Evolutionary conservation across 2,113 vertebrate genomes (phyloP).

Genomic region (Cervus canadensis): DNA sequence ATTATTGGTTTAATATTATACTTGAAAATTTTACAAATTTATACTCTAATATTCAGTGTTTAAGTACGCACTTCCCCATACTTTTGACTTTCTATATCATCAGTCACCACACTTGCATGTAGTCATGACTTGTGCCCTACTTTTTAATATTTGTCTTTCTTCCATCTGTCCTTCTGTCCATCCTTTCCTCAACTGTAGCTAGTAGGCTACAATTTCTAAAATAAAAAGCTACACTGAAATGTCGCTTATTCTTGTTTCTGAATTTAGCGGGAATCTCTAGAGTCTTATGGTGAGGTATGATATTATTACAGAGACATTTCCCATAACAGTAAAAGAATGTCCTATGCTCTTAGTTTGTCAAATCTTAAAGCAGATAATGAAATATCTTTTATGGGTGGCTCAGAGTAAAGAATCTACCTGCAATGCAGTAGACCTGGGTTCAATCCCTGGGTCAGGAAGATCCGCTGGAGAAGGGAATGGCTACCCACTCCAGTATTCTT

Average conservation of each 20-base stretch:
- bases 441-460: neutral
- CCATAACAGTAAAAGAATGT: neutral
- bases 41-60: neutral
- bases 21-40: neutral
- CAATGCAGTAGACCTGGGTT: neutral
- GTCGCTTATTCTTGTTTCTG: neutral
- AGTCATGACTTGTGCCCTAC: neutral
- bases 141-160: neutral
- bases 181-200: neutral
- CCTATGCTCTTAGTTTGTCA: neutral
- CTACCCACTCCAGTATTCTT: neutral
- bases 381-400: neutral
- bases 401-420: neutral
- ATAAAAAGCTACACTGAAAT: neutral
- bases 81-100: neutral
- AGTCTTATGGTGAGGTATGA: neutral
- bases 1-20: neutral
- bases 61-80: neutral
- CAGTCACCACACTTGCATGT: neutral
- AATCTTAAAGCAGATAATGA: neutral
- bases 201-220: neutral
- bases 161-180: neutral
- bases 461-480: neutral
- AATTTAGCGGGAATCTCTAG: neutral
- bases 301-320: neutral